Base-by-base conservation (phyloP, 1,140 invertebrate species). In the Trichogramma pretiosum region DNA sequence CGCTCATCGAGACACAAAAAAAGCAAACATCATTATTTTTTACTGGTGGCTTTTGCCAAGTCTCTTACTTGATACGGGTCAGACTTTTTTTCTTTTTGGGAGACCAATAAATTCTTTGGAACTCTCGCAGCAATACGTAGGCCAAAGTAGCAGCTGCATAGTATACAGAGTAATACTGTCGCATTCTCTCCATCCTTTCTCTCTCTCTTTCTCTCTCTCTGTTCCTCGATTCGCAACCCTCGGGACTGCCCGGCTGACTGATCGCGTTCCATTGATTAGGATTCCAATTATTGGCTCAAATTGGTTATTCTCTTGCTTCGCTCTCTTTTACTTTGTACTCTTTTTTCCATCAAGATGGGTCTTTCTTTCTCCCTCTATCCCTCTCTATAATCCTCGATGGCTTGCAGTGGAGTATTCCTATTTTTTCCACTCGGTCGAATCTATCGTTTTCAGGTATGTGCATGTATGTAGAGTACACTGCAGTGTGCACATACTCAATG, bases 241-340 rank as follows among this genome's bases (percentile, higher is more conserved):
- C 50, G 35, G 44, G 33, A 37, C 48, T 48, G 55, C 54, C 61
- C 51, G 58, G 53, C 52, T 59, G 57, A 59, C 49, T 57, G 58
- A 61, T 61, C 57, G 54, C 53, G 46, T 44, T 57, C 53, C 48
- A 60, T 63, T 62, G 60, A 63, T 63, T 65, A 61, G 58, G 51
- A 60, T 65, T 64, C 59, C 60, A 66, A 65, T 64, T 62, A 64
- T 62, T 61, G 59, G 52, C 55, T 53, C 46, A 33, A 56, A 56
- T 54, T 51, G 56, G 30, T 49, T 55, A 51, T 57, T 61, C 37
- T n/a, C n/a, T 23, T 33, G 19, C 35, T 34, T 24, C 9, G n/a
- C 23, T 13, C 14, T 32, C 38, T 46, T n/a, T n/a, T 46, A 30
- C n/a, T 32, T 22, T 46, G 4, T 14, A 18, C 22, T 21, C 38